phyloP scores from a whole-genome alignment of 2,797 vertebrate species.

The Cossypha niveicapilla region DNA sequence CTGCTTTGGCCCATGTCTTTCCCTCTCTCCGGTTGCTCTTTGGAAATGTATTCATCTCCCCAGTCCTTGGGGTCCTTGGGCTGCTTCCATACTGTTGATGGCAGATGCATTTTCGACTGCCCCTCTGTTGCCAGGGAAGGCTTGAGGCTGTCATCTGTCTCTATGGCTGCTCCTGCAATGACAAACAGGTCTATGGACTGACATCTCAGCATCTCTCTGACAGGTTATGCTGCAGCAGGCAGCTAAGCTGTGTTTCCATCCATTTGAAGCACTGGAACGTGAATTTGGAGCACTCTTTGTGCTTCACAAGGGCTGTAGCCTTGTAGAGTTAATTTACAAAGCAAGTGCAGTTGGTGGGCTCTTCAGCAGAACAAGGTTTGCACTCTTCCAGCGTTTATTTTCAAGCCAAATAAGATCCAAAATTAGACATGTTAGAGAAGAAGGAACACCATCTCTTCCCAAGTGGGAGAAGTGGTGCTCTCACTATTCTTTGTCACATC shows the following conservation, averaged over 20 bases:
- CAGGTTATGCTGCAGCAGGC: background rate
- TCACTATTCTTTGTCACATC: background rate
- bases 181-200: background rate
- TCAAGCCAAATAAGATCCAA: background rate
- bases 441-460: background rate
- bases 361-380: background rate
- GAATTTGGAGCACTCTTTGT: background rate
- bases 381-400: background rate
- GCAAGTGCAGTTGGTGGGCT: background rate
- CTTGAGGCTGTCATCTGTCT: slow-evolving; percentile 75
- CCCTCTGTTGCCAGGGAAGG: slow-evolving; percentile 67
- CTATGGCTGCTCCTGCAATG: slow-evolving; percentile 38
- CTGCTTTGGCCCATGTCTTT: slow-evolving; percentile 72
- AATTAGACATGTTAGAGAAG: background rate
- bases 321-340: background rate
- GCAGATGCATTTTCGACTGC: slow-evolving; percentile 73
- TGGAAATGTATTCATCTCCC: slow-evolving; percentile 76
- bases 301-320: background rate
- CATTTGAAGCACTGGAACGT: background rate
- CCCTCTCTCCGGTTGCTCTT: slow-evolving; percentile 77
- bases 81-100: slow-evolving; percentile 80
- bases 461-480: background rate
- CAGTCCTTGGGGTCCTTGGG: slow-evolving; percentile 81
- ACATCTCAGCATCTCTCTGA: background rate
- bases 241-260: background rate